A percentile compares a stretch with the other conserved stretches of the same genome.
phyloP scores from a whole-genome alignment of 2,888 invertebrate species.

The Morpho deidamia region DNA sequence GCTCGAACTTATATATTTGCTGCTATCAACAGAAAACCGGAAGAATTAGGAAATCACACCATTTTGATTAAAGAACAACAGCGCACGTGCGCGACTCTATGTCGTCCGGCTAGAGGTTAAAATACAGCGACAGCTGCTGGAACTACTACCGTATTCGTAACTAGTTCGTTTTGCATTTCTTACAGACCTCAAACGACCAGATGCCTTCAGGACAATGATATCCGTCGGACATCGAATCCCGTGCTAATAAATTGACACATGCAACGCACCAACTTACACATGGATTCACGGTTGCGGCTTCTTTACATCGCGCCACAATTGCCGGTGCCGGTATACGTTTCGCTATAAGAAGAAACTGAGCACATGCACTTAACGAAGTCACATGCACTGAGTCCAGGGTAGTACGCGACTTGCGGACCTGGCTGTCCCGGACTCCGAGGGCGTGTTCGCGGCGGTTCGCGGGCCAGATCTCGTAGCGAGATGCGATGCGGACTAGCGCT shows the following conservation, averaged over 20 bases:
- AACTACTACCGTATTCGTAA: constrained; percentile 46
- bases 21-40: constrained; percentile 5
- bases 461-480: constrained; percentile 39
- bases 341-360: constrained; percentile 77
- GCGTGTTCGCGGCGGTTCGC: constrained; percentile 39
- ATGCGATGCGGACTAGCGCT: constrained; percentile 56
- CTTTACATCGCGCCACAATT: constrained; percentile 79
- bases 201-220: constrained; percentile 55
- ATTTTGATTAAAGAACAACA: constrained; percentile 44
- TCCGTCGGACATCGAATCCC: constrained; percentile 45
- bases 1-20: neutral
- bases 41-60: constrained; percentile 38
- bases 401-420: constrained; percentile 28
- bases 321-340: constrained; percentile 83
- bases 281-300: constrained; percentile 67
- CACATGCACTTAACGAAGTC: constrained; percentile 76
- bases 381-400: constrained; percentile 24
- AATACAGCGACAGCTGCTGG: constrained; percentile 44
- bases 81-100: constrained; percentile 66
- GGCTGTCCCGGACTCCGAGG: constrained; percentile 31
- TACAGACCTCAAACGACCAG: constrained; percentile 44
- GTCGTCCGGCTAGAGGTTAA: constrained; percentile 55
- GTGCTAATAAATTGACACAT: constrained; percentile 40
- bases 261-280: constrained; percentile 73
- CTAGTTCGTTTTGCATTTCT: constrained; percentile 58